Base-by-base conservation (phyloP, 2,113 vertebrate genomes). In the Deroptyus accipitrinus region DNA sequence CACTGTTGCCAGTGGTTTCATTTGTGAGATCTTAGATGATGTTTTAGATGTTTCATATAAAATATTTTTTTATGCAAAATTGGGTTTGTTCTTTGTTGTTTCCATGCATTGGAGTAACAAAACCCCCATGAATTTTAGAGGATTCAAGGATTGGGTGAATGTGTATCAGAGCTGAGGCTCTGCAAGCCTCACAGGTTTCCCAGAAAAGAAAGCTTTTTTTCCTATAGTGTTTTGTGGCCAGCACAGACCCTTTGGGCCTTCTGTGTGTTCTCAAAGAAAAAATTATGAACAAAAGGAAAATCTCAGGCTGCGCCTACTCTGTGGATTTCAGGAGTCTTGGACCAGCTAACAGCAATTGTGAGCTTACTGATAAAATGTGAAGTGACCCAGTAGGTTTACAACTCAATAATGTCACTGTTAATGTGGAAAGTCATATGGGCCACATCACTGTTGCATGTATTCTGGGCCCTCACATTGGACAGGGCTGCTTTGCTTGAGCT, bases 401-500 rank as follows among this genome's bases (percentile, higher is more conserved):
- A 20, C 31, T 49, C 33, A 55, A 0, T 49, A 57, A 51, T 28
- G 9, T 28, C 46, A n/a, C 42, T 31, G 31, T 19, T 20, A n/a
- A 41, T 41, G 19, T 13, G 2, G 67, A 44, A 76, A 66, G 23
- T 10, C 2, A 0, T 30, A 12, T 3, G 23, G 28, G 5, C 25
- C 17, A 5, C 22, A 28, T 39, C 52, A 46, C n/a, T 84, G 54
- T 27, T 57, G 6, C 14, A 7, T 14, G 10, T 62, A 52, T 24
- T 64, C 42, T 54, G 74, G 10, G 10, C 37, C 27, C 28, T 57
- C 59, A 10, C 15, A 4, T 7, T 19, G 33, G 42, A 20, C 10
- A 10, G 22, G 61, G 18, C 39, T 70, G 18, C 30, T 72, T 37
- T 3, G 2, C 11, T 20, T 69, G 64, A 0, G 1, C 25, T 30